Conservation (phyloP, 2,888 invertebrate genomes). For the Danaus chrysippus region DNA sequence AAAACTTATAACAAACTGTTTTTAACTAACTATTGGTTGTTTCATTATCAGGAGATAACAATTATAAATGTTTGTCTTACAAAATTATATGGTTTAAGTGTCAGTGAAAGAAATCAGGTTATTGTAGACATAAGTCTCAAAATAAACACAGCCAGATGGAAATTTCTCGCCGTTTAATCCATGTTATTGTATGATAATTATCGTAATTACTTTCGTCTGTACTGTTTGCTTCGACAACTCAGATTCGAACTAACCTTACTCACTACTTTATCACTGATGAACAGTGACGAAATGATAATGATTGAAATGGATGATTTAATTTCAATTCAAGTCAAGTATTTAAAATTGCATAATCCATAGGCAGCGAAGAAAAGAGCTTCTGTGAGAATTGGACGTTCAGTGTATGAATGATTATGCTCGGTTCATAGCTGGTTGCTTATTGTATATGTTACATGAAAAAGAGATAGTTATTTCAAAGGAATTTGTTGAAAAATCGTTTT, state of each 20-base stretch:
- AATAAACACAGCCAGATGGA: conserved; percentile 13
- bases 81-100: neutral
- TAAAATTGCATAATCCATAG: no score
- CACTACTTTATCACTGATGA: neutral
- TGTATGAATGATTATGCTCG: no score
- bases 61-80: neutral
- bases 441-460: no score
- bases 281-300: neutral
- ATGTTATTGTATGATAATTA: conserved; percentile 18
- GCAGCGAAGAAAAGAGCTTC: no score
- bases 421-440: no score
- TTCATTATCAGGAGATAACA: neutral
- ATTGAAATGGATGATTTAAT: no score
- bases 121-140: neutral
- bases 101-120: neutral
- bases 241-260: neutral
- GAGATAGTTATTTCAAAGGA: no score
- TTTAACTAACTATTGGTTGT: no score
- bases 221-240: conserved; percentile 8
- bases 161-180: conserved; percentile 24
- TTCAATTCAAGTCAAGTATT: no score
- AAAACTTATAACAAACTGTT: no score
- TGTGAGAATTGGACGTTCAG: no score
- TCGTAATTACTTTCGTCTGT: conserved; percentile 16
- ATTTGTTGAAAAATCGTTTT: no score